Base-by-base conservation (phyloP, 2,797 vertebrate genomes). In the Typhlichthys eigenmanni region DNA sequence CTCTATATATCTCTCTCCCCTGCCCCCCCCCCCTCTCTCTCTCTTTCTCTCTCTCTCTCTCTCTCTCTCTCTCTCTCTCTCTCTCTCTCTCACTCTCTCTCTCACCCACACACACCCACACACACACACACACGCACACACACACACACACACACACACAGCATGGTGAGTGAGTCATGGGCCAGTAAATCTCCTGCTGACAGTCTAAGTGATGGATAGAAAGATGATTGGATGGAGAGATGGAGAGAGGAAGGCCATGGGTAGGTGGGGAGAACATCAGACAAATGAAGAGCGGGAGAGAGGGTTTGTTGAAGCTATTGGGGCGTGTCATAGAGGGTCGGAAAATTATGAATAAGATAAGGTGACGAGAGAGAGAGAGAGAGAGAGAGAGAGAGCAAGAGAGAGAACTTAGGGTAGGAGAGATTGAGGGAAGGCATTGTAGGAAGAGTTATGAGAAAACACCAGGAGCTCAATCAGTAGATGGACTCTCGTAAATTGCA, bases 401-500 rank as follows among this genome's bases (percentile, higher is more conserved):
- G 53, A 55, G 53, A 13, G 32, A 5, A 8, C 19, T 29, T 29
- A 13, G 46, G 47, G 71, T 73, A 34, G 48, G 62, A 71, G 69
- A 29, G 58, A 69, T 61, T 72, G 68, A 83, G 29, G 29, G 53
- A 55, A 17, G 53, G 10, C 19, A 55, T 13, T n/a, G n/a, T 6
- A 55, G 32, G 13, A 43, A 34, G 34, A 38, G 34, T 78, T 84
- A 75, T 72, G 75, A 84, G 74, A 72, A 75, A 78, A 80, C 50
- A 55, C 74, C 75, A 52, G 64, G 71, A 74, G 80, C 81, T 83
- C 79, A 87, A 85, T 88, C 79, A 84, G 79, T 79, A 85, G 83
- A 87, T 87, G 84, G 80, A 75, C 77, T 70, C 63, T 65, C 75
- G 86, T 86, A 87, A 87, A 90, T 86, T 83, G 77, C 73, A 59